phyloP scores from a whole-genome alignment of 2,888 invertebrate genomes.

The Opisthograptis luteolata region DNA sequence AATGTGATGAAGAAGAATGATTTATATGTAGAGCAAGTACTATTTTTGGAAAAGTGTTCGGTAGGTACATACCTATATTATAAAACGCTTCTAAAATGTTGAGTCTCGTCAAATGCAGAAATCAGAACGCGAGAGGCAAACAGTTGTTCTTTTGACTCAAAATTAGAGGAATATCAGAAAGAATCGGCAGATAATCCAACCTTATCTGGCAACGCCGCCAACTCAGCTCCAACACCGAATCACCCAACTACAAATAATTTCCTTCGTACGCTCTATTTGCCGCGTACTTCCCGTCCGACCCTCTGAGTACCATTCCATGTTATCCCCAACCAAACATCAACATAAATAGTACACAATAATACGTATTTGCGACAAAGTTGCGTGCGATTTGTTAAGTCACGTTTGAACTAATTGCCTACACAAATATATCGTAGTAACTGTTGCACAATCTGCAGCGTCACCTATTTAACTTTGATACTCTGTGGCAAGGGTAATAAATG shows the following conservation, averaged over 20 bases:
- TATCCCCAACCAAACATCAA: slow-evolving; percentile 34
- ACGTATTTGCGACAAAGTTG: slow-evolving; percentile 14
- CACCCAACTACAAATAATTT: slow-evolving; percentile 60
- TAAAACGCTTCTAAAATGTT: too few relatives aligned
- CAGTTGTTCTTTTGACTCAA: too few relatives aligned
- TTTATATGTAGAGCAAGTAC: too few relatives aligned
- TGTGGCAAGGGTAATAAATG: too few relatives aligned
- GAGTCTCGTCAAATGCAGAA: too few relatives aligned
- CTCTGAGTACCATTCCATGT: slow-evolving; percentile 41
- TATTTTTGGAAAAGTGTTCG: too few relatives aligned
- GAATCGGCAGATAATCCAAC: neutral
- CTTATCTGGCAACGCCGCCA: slow-evolving; percentile 11
- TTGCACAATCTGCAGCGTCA: too few relatives aligned
- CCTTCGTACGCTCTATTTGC: slow-evolving; percentile 60
- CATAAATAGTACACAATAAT: slow-evolving; percentile 14
- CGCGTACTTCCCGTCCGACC: slow-evolving; percentile 41
- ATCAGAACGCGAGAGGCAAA: too few relatives aligned
- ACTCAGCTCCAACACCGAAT: slow-evolving; percentile 42
- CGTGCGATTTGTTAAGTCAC: slow-evolving; percentile 18
- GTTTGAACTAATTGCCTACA: slow-evolving; percentile 18
- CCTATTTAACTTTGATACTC: too few relatives aligned
- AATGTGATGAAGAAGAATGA: too few relatives aligned
- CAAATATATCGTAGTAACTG: slow-evolving; percentile 1
- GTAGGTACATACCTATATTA: too few relatives aligned
- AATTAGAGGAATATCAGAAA: neutral